These are phyloP conservation scores for Atrina japonica DNA, from an alignment of 2,888 invertebrate genomes.

Conservation along the genomic window DNA sequence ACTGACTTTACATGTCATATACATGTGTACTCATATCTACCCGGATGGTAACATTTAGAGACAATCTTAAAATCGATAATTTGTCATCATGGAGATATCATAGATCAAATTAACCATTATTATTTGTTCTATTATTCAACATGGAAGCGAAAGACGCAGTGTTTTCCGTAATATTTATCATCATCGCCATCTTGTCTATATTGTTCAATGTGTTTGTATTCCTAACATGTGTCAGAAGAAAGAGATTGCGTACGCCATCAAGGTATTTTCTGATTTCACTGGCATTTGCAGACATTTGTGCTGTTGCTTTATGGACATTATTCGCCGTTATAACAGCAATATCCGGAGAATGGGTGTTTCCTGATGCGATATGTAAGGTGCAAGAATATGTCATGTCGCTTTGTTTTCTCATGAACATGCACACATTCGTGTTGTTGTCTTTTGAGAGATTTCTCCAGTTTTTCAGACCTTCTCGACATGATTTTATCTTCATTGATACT, in stretches of 20 bases:
- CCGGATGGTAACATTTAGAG: no score
- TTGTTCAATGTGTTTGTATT: constrained; percentile 46
- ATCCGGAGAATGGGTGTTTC: constrained; percentile 50
- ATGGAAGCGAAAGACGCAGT: neutral
- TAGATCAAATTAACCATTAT: no score
- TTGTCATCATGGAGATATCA: no score
- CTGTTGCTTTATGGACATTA: constrained; percentile 58
- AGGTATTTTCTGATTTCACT: constrained; percentile 49
- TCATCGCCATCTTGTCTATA: constrained; percentile 34
- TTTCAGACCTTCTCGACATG: constrained; percentile 64
- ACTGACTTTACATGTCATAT: no score
- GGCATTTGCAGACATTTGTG: constrained; percentile 57
- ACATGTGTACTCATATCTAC: no score
- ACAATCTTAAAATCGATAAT: no score
- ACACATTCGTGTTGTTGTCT: constrained; percentile 57
- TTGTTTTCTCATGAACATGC: constrained; percentile 57
- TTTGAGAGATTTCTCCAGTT: constrained; percentile 61
- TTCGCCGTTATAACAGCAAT: constrained; percentile 51
- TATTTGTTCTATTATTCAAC: no score
- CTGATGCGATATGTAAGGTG: constrained; percentile 55
- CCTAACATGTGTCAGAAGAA: constrained; percentile 45
- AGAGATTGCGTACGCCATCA: constrained; percentile 47
- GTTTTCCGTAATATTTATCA: neutral
- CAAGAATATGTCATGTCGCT: constrained; percentile 60
- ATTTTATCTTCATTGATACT: constrained; percentile 57